Conservation (phyloP, 1,140 invertebrate species). For the Sminthurides bifidus region DNA sequence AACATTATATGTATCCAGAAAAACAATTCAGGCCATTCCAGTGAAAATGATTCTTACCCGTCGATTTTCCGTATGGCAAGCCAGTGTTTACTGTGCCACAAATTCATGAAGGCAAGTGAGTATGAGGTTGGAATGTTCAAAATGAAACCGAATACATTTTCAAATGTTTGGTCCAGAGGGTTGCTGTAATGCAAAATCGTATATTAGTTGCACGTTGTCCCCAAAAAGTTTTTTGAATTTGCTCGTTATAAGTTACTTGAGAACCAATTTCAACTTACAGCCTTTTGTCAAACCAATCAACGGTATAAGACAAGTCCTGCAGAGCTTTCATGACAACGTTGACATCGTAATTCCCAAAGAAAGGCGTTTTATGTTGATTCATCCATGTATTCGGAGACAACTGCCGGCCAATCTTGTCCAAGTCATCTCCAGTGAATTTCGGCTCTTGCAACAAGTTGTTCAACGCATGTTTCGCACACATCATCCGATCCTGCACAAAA, state of each 20-base stretch:
- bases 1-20: not conserved
- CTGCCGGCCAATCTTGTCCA: not conserved
- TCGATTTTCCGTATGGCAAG: not conserved
- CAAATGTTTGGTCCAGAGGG: no score
- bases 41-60: not conserved
- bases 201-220: no score
- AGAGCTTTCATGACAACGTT: conserved; percentile 4
- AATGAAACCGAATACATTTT: no score
- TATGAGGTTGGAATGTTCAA: conserved; percentile 1
- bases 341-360: conserved; percentile 3
- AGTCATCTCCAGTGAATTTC: not conserved
- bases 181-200: no score
- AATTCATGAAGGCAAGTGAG: not conserved
- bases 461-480: conserved; percentile 4
- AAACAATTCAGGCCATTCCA: not conserved
- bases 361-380: conserved; percentile 3
- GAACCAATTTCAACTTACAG: no score
- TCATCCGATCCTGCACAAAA: conserved; percentile 4
- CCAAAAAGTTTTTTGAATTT: conserved; percentile 1
- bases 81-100: conserved; percentile 2
- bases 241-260: no score
- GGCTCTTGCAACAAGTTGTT: not conserved
- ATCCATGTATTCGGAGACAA: not conserved
- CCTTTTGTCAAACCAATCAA: conserved; percentile 3
- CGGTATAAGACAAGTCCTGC: not conserved